A percentile compares a stretch with the other conserved stretches of the same genome.
phyloP scores from a whole-genome alignment of 2,888 invertebrate species.

The Chelonus formosanus region DNA sequence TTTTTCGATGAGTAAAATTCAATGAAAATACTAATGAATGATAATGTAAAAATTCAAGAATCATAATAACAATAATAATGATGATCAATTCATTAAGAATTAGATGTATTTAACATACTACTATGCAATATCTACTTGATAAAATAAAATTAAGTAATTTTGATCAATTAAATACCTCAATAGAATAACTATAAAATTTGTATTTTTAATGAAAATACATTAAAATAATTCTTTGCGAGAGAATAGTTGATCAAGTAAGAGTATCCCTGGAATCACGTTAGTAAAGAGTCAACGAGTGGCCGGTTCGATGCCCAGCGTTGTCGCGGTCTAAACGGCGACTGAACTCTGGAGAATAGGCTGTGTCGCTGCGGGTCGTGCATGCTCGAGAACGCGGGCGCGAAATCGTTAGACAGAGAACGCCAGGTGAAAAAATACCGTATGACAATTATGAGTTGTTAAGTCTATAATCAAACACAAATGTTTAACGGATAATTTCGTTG shows the following conservation, averaged over 20 bases:
- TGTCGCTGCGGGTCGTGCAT: constrained; percentile 49
- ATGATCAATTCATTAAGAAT: too few species aligned
- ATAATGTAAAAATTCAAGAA: too few species aligned
- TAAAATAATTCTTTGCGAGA: background rate
- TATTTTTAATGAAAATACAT: background rate
- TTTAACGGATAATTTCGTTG: too few species aligned
- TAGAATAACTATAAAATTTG: background rate
- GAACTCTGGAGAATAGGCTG: constrained; percentile 60
- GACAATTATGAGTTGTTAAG: too few species aligned
- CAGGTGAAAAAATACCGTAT: constrained; percentile 40
- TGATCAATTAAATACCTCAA: background rate
- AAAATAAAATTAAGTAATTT: background rate
- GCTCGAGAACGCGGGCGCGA: constrained; percentile 32
- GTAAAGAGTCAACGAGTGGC: constrained; percentile 33
- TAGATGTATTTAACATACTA: too few species aligned
- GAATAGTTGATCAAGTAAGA: background rate
- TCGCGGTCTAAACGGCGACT: constrained; percentile 64
- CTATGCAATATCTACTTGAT: too few species aligned
- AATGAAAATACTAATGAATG: too few species aligned
- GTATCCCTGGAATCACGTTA: constrained; percentile 5
- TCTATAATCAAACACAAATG: too few species aligned
- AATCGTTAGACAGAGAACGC: constrained; percentile 30
- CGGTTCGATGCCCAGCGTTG: constrained; percentile 54
- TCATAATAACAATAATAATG: too few species aligned
- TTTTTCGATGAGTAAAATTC: too few species aligned